phyloP scores from a whole-genome alignment of 2,888 invertebrate species.

The Dioctria rufipes region DNA sequence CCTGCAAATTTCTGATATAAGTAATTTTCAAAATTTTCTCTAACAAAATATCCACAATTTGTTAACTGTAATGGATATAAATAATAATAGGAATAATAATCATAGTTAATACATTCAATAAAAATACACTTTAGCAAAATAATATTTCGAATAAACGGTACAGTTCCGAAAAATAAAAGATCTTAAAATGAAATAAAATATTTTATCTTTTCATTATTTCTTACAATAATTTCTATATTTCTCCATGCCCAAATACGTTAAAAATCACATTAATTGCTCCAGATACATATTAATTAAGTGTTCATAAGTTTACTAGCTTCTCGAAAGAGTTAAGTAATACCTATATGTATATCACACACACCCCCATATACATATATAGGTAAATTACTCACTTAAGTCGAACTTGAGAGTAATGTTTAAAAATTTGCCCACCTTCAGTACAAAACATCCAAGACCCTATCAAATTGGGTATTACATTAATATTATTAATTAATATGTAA shows the following conservation, averaged over 20 bases:
- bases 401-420: conserved; percentile 40
- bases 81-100: too few relatives aligned
- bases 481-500: neutral
- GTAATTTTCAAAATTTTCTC: too few relatives aligned
- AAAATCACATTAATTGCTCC: conserved; percentile 16
- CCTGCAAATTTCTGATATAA: too few relatives aligned
- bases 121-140: too few relatives aligned
- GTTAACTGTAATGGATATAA: too few relatives aligned
- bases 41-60: too few relatives aligned
- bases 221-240: neutral
- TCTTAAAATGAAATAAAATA: too few relatives aligned
- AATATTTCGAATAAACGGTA: too few relatives aligned
- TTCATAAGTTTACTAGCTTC: conserved; percentile 25
- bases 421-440: conserved; percentile 53
- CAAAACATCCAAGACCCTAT: conserved; percentile 50
- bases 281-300: conserved; percentile 25
- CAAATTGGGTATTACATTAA: conserved; percentile 18
- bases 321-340: conserved; percentile 23
- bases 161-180: too few relatives aligned
- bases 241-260: conserved; percentile 19
- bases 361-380: neutral
- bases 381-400: conserved; percentile 16
- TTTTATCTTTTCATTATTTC: too few relatives aligned
- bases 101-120: too few relatives aligned
- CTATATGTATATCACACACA: neutral